Base-by-base conservation (phyloP, 1,140 invertebrate genomes). In the Tetramorium alpestre region DNA sequence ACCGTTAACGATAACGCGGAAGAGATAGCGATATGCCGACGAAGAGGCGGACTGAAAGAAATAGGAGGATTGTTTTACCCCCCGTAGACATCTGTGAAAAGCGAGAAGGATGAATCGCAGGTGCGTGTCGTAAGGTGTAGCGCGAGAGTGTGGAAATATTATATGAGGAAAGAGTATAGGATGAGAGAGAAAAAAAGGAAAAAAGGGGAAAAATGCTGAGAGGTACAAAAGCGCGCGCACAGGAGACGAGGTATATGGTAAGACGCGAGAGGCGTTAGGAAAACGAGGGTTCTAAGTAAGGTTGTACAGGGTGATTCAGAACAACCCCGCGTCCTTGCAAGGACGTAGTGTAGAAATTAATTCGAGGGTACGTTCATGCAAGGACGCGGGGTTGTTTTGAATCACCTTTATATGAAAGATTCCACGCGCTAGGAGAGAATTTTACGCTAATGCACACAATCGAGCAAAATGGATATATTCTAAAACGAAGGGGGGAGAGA, bases 111-210 rank as follows among this genome's bases (percentile, higher is more conserved):
- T 54, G 47, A 81, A 25, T 56, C 41, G 25, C 54, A 56, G 51
- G 54, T 75, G 54, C 18, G 41, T 25, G 18, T 62, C 16, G 69
- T 22, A 73, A 75, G 60, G 62, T 75, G 58, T 25, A 60, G 54
- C 67, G 54, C 67, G 11, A 25, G 41, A 49, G 41, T 47, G 80
- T 70, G 41, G 28, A 84, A 84, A 84, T 84, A 60, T 75, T 62
- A 73, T 73, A 73, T 84, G 44, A 49, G 58, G n/a, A 47, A 75
- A 75, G 38, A 60, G 80, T 33, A 3, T 60, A 13, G 51, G 18
- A 49, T 62, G 28, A 49, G 8, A 22, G 33, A n/a, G n/a, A 33
- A 6, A 28, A 25, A 47, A 44, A 47, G 18, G 18, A 1, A 3
- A 25, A 13, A 2, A 16, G 49, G 13, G 49, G 28, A 49, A 60